Conservation (phyloP, 2,888 invertebrate genomes). For the Cheilosia variabilis region DNA sequence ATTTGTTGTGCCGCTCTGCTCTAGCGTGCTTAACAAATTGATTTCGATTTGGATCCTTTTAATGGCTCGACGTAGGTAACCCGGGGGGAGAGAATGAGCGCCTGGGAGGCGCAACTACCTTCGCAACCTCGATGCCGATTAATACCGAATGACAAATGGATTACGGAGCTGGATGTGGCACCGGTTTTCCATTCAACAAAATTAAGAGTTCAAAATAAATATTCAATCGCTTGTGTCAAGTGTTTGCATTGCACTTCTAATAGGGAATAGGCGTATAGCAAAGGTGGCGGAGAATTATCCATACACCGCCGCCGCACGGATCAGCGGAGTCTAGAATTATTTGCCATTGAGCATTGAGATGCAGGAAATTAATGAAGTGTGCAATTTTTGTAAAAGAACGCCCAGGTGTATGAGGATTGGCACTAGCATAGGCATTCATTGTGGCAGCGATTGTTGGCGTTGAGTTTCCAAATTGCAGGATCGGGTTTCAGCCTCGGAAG, state of each 20-base stretch:
- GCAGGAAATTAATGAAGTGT: conserved; percentile 69
- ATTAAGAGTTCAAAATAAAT: conserved; percentile 82
- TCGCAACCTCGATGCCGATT: conserved; percentile 70
- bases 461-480: conserved; percentile 51
- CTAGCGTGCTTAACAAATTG: conserved; percentile 70
- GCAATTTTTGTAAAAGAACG: conserved; percentile 23
- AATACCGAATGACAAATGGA: conserved; percentile 75
- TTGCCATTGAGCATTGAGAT: conserved; percentile 31
- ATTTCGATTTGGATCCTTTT: conserved; percentile 72
- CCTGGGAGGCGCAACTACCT: conserved; percentile 33
- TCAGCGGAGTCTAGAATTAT: conserved; percentile 61
- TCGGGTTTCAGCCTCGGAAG: conserved; percentile 65
- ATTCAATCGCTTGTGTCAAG: conserved; percentile 82
- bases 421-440: conserved; percentile 47
- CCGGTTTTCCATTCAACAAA: conserved; percentile 74
- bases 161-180: conserved; percentile 69
- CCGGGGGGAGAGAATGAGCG: not conserved
- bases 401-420: conserved; percentile 52
- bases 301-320: conserved; percentile 22
- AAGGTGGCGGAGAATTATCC: conserved; percentile 1
- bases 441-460: conserved; percentile 41
- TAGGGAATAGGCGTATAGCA: not conserved
- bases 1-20: conserved; percentile 66
- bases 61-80: conserved; percentile 60
- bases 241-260: conserved; percentile 72